Evolutionary conservation across 2,113 vertebrate species (phyloP).

Genomic region (Platycercus adscitus): DNA sequence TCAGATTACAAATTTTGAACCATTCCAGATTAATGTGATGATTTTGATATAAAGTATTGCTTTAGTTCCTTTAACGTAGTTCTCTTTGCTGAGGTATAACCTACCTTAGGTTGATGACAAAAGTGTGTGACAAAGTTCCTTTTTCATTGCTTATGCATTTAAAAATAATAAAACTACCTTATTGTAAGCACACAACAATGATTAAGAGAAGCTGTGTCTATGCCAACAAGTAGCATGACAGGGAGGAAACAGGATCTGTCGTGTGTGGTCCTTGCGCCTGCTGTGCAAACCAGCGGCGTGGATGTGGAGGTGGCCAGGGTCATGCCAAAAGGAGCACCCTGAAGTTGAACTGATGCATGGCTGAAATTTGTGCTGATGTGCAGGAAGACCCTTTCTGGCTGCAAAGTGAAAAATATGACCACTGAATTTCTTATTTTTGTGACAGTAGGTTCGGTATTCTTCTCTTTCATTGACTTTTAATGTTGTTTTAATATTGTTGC

Average conservation of each 20-base stretch:
- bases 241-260: neutral
- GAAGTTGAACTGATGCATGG: accelerated
- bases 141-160: neutral
- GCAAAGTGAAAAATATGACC: neutral
- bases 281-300: accelerated
- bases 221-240: neutral
- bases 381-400: neutral
- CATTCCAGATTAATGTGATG: neutral
- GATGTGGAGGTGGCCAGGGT: neutral
- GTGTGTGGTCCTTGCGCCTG: neutral
- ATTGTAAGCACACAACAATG: neutral
- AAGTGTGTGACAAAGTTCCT: neutral
- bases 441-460: neutral
- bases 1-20: neutral
- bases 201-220: neutral
- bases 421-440: neutral
- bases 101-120: neutral
- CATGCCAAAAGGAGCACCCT: too few relatives aligned
- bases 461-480: neutral
- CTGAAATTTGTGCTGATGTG: accelerated
- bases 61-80: neutral
- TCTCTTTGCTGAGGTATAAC: neutral
- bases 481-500: neutral
- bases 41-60: neutral
- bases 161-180: neutral